Evolutionary conservation across 2,888 invertebrate genomes (phyloP).

Genomic region (Zeuzera pyrina): DNA sequence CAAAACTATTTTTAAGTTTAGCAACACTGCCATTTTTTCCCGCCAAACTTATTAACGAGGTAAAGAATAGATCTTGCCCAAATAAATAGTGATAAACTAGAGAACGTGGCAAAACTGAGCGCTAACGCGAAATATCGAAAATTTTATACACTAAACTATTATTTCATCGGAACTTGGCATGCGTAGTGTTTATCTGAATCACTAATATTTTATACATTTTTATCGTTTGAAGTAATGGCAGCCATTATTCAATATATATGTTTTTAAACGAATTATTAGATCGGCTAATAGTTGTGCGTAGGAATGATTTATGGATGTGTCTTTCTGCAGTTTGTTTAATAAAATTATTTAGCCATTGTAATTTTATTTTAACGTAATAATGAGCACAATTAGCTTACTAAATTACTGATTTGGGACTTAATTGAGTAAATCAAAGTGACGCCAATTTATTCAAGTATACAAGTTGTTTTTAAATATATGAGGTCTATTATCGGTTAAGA

Average conservation of each 20-base stretch:
- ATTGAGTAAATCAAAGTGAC: too few relatives aligned
- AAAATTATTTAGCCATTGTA: too few relatives aligned
- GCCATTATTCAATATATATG: constrained; percentile 6
- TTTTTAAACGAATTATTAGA: constrained; percentile 4
- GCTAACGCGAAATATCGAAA: neutral
- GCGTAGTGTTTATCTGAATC: neutral
- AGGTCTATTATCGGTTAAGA: too few relatives aligned
- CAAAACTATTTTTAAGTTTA: constrained; percentile 21
- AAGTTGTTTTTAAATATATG: too few relatives aligned
- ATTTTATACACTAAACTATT: constrained; percentile 1
- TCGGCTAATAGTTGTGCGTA: constrained; percentile 5
- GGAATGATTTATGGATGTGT: constrained; percentile 4
- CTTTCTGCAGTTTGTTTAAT: neutral
- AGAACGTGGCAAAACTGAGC: constrained; percentile 14
- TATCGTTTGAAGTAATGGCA: constrained; percentile 4
- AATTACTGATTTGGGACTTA: too few relatives aligned
- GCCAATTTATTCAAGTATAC: too few relatives aligned
- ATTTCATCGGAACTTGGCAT: constrained; percentile 1
- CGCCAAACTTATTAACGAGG: constrained; percentile 12
- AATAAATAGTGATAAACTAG: constrained; percentile 43
- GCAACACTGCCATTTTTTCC: constrained; percentile 27
- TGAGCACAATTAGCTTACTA: too few relatives aligned
- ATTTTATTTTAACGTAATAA: too few relatives aligned
- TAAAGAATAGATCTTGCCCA: constrained; percentile 22
- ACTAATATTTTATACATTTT: constrained; percentile 2